Base-by-base conservation (phyloP, 2,113 vertebrate genomes). In the Myocastor coypus region DNA sequence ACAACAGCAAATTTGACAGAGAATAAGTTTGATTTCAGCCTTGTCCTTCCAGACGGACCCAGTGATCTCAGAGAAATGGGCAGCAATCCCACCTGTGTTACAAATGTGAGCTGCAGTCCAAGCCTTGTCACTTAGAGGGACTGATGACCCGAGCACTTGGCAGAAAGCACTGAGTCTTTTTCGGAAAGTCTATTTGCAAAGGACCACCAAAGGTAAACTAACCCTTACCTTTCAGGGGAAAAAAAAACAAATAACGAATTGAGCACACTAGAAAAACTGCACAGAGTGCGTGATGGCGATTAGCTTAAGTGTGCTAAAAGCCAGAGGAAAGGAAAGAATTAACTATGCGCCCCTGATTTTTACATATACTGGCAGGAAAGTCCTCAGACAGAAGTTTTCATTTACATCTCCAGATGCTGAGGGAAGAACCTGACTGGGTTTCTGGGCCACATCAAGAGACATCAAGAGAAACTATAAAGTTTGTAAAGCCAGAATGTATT, bases 291-390 rank as follows among this genome's bases (percentile, higher is more conserved):
- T 8, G 10, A 42, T 30, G 26, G 26, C 77, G 50, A 61, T 52
- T n/a, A 68, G 11, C 9, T 4, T 59, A 40, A 20, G 1, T 8
- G n/a, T 57, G 19, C 46, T 7, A 78, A 61, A 77, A 71, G 17
- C 4, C 4, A 40, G 24, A 28, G 3, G 1, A 20, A 34, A 16
- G 28, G 0, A 9, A 75, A n/a, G 22, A 7, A 9, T 28, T 40
- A 16, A 8, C 7, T 10, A 8, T 46, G 28, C 30, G 3, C 10
- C 0, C 13, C 83, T 24, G 7, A 1, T 40, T 52, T 52, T 69
- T 24, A n/a, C 1, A 61, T 26, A 24, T 3, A 3, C 3, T 42
- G 11, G 20, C 28, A 17, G 75, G 11, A 37, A 40, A 52, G 37
- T 2, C 16, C 12, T 68, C 37, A 52, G 1, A 5, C 22, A 87